phyloP scores from a whole-genome alignment of 2,113 vertebrate genomes.

The Haplochromis burtoni region DNA sequence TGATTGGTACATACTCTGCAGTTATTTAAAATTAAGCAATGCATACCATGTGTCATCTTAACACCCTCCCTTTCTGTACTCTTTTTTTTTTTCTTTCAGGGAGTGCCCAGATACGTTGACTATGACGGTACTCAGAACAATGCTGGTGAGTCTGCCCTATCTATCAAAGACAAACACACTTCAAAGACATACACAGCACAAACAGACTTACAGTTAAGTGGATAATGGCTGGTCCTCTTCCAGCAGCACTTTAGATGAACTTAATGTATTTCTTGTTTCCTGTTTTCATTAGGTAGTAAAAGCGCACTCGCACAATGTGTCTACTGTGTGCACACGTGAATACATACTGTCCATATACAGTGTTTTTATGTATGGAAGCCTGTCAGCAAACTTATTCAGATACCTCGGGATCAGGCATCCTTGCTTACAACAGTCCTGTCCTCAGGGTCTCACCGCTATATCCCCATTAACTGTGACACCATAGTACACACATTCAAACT shows the following conservation, averaged over 20 bases:
- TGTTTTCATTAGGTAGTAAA: neutral
- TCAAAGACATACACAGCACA: neutral
- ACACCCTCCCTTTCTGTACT: neutral
- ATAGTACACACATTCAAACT: neutral
- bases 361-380: neutral
- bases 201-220: neutral
- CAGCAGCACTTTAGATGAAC: neutral
- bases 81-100: conserved; percentile 55
- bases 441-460: neutral
- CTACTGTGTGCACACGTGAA: neutral
- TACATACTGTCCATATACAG: neutral
- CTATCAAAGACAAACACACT: neutral
- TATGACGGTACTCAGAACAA: conserved; percentile 83
- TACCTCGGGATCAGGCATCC: neutral
- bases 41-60: neutral
- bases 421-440: neutral
- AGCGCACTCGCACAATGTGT: neutral
- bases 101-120: conserved; percentile 78
- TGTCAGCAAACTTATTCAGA: conserved; percentile 11
- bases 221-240: neutral
- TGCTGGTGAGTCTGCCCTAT: conserved; percentile 69
- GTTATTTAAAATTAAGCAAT: neutral
- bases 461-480: neutral
- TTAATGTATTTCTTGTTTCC: neutral
- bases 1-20: neutral